phyloP scores from a whole-genome alignment of 2,797 vertebrate genomes.

The Garrulus glandarius region DNA sequence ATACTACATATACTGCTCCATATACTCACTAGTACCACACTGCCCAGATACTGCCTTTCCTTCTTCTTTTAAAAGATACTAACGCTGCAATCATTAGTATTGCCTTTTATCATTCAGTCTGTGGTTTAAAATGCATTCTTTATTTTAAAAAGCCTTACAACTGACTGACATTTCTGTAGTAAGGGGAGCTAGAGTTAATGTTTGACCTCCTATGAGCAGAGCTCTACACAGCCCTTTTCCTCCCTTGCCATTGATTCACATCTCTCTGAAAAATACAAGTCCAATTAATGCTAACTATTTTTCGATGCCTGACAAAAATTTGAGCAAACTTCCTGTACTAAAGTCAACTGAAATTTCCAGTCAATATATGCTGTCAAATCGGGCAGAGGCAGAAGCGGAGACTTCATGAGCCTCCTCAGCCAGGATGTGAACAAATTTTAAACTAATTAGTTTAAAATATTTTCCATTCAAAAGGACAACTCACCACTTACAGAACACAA shows the following conservation, averaged over 20 bases:
- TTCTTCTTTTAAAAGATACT: neutral
- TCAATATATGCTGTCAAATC: neutral
- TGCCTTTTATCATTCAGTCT: neutral
- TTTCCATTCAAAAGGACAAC: neutral
- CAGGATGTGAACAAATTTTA: neutral
- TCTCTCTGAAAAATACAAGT: neutral
- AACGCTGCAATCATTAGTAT: neutral
- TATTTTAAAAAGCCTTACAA: neutral
- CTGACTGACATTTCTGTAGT: neutral
- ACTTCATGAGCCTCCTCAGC: neutral
- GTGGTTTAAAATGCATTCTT: neutral
- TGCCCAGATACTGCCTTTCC: neutral
- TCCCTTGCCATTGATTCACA: neutral
- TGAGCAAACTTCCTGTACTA: neutral
- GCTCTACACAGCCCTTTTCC: neutral
- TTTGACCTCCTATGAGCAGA: neutral
- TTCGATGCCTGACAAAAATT: neutral
- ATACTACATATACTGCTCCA: neutral
- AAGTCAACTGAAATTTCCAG: neutral
- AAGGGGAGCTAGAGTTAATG: neutral
- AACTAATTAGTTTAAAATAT: neutral
- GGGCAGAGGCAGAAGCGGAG: neutral
- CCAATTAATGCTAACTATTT: neutral
- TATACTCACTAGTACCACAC: neutral
- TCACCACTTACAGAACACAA: neutral